A percentile compares a stretch with the other conserved stretches of the same genome.
Evolutionary conservation across 92 coral and sea anemone genomes (phyloP).

Genomic region (Epizoanthus ramosus): DNA sequence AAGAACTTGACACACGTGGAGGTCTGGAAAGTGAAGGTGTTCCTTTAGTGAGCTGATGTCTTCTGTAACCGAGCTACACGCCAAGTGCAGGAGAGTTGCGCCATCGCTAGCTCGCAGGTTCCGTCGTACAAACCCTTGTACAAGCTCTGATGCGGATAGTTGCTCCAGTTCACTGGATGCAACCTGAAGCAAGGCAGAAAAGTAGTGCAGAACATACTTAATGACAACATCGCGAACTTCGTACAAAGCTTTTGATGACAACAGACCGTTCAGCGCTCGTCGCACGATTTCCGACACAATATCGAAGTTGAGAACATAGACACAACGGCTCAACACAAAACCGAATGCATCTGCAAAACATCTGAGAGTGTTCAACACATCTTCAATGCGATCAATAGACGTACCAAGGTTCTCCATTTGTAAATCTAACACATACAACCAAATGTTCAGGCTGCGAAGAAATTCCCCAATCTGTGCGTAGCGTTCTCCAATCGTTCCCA

Average conservation of each 20-base stretch:
- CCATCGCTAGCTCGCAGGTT: constrained; percentile 70
- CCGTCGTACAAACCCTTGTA: constrained; percentile 61
- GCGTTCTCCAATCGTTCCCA: constrained; percentile 85
- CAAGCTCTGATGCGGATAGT: constrained; percentile 55
- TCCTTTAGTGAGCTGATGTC: constrained; percentile 79
- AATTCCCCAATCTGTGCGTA: constrained; percentile 88
- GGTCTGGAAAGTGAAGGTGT: constrained; percentile 80
- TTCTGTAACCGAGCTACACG: constrained; percentile 68
- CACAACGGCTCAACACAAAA: constrained; percentile 75
- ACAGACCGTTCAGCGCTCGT: constrained; percentile 61
- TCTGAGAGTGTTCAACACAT: constrained; percentile 73
- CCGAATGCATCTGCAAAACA: constrained; percentile 87
- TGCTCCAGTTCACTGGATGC: constrained; percentile 53
- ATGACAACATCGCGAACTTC: constrained; percentile 75
- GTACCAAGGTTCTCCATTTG: constrained; percentile 64
- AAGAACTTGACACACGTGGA: constrained; percentile 63
- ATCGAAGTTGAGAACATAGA: constrained; percentile 58
- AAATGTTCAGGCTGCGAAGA: constrained; percentile 78
- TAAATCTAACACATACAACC: constrained; percentile 74
- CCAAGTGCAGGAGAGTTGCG: constrained; percentile 69
- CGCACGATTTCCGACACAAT: constrained; percentile 63
- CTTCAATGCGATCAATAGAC: constrained; percentile 64
- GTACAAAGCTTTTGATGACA: constrained; percentile 50
- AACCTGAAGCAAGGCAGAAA: constrained; percentile 68
- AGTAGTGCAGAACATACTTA: constrained; percentile 74